These are phyloP conservation scores for Jacana jacana DNA, from an alignment of 2,113 vertebrate genomes.

Conservation along the genomic window DNA sequence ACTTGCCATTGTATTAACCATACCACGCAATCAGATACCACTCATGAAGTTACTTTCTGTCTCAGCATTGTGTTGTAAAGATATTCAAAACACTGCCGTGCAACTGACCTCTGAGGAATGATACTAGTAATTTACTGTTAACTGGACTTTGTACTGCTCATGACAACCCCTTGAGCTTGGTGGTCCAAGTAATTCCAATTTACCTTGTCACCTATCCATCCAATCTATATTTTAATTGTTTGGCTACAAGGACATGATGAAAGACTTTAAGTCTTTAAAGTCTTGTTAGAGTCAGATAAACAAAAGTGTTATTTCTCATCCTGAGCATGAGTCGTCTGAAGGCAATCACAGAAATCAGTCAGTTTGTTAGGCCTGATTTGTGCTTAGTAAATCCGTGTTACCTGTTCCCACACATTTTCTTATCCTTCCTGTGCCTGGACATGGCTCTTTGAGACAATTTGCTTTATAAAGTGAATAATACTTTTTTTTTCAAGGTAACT, in stretches of 20 bases:
- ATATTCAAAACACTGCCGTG: not conserved
- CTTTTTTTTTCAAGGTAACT: not conserved
- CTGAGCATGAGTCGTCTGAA: not conserved
- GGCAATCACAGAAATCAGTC: not conserved
- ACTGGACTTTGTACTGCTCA: not conserved
- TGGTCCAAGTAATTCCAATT: not conserved
- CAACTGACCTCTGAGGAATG: not conserved
- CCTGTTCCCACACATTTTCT: not conserved
- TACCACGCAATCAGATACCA: not conserved
- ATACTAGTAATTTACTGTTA: not conserved
- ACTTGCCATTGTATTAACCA: not conserved
- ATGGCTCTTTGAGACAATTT: not conserved
- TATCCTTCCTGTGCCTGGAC: not conserved
- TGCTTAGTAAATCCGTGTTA: not conserved
- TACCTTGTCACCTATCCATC: not conserved
- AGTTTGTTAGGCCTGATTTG: not conserved
- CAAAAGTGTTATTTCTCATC: not conserved
- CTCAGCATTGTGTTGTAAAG: not conserved
- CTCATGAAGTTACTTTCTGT: not conserved
- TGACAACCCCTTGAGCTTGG: not conserved
- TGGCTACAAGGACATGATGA: not conserved
- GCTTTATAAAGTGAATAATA: accelerated
- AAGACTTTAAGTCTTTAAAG: not conserved
- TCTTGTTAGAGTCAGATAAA: not conserved
- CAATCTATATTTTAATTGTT: not conserved